Evolutionary conservation across 2,113 vertebrate genomes (phyloP).

Genomic region (Rhynchomys soricoides): DNA sequence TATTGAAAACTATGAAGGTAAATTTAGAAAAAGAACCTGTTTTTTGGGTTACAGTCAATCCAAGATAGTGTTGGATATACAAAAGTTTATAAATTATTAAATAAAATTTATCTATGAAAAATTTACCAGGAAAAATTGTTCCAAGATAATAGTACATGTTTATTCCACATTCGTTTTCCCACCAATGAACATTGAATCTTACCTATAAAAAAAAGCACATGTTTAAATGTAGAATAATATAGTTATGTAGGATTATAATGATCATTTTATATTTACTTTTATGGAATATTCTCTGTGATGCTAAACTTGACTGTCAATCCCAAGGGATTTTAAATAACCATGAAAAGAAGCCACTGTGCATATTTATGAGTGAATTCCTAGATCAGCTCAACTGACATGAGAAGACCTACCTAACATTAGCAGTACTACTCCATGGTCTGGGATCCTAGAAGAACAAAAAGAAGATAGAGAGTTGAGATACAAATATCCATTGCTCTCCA

Average conservation of each 20-base stretch:
- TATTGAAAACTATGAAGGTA: slow-evolving; percentile 49
- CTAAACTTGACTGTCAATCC: neutral
- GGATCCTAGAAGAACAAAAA: neutral
- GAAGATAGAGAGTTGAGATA: neutral
- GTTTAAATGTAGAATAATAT: neutral
- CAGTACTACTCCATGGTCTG: too few species aligned
- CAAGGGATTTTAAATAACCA: neutral
- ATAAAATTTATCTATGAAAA: slow-evolving; percentile 35
- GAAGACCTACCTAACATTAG: too few species aligned
- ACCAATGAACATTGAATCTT: slow-evolving; percentile 2
- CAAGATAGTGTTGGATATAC: neutral
- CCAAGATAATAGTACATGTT: neutral
- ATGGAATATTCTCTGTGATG: neutral
- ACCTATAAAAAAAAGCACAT: neutral
- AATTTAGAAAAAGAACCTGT: slow-evolving; percentile 35
- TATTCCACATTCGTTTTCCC: neutral
- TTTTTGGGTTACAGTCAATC: slow-evolving; percentile 31
- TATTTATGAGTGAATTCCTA: neutral
- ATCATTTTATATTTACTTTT: neutral
- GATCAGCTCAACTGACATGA: neutral
- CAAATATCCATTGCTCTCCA: neutral
- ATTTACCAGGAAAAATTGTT: neutral
- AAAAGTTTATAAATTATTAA: slow-evolving; percentile 49
- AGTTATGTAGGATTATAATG: neutral
- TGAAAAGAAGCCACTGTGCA: neutral